Evolutionary conservation across 37 sponge, comb jelly and placozoan species (phyloP), one percentile per base, ranked within the genome.

Genomic region (Hexactinellida sp.): DNA sequence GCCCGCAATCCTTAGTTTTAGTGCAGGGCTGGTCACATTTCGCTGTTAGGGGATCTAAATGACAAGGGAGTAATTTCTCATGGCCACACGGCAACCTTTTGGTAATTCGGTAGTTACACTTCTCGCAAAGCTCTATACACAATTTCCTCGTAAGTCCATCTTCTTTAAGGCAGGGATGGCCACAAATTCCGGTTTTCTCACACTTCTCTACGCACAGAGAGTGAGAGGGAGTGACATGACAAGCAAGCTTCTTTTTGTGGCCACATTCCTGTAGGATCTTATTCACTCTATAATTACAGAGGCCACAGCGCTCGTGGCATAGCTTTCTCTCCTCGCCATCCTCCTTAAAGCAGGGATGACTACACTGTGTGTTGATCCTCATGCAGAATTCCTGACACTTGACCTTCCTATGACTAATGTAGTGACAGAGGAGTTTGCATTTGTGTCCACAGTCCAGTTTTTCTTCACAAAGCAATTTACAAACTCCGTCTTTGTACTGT

Each of bases 51-150:
- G 93, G 91, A 19, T 38, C 34, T 54, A 90, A 86, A 37, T 91
- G 90, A 91, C 95, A 94, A 36, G 82, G 83, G 10, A 90, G 86
- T 54, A 92, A 91, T 36, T 84, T 85, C 38, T 87, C 55, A 82
- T 95, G 95, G 7, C 13, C 36, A 82, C 95, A 95, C 3, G 86
- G 89, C 34, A 63, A 28, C 5, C 5, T 10, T 63, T 63, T 63
- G 19, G 3, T 23, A 23, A 63, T 23, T 10, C 1, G 30, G 13
- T 63, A 63, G 76, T 63, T 63, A 63, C 76, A 63, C 34, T 95
- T 92, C 54, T 86, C 88, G 84, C 95, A 95, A 34, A 83, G 83
- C 47, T 87, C 90, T 36, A 85, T 86, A 87, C 95, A 95, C 38
- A 28, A 63, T 63, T 63, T 63, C 13, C 76, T 63, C 21, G 76